A percentile compares a stretch with the other conserved stretches of the same genome.
These are phyloP conservation scores for Anhinga rufa DNA, from an alignment of 2,113 vertebrate genomes.

Conservation along the genomic window DNA sequence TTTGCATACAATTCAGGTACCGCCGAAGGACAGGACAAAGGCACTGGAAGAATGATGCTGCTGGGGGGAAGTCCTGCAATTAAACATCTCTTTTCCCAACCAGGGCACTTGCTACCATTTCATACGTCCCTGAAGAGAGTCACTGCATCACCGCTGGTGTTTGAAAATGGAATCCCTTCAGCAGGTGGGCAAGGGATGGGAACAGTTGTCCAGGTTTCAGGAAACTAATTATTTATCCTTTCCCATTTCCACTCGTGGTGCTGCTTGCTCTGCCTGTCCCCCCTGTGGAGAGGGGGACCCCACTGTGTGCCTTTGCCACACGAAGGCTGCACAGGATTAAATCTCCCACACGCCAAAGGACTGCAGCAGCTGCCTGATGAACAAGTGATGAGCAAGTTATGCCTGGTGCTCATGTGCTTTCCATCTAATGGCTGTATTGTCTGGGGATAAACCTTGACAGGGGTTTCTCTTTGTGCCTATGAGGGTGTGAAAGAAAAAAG, in stretches of 20 bases:
- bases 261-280: background rate
- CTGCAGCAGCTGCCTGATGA: background rate
- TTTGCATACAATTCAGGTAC: background rate
- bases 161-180: background rate
- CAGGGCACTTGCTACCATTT: background rate
- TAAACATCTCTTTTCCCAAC: background rate
- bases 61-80: background rate
- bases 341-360: background rate
- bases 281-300: background rate
- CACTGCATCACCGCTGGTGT: background rate
- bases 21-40: background rate
- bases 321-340: fast-evolving
- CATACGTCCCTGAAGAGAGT: background rate
- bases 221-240: background rate
- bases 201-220: background rate
- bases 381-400: background rate
- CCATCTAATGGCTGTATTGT: background rate
- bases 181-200: background rate
- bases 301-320: fast-evolving
- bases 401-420: background rate
- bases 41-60: background rate
- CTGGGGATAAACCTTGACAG: background rate
- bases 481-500: background rate
- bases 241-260: background rate
- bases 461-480: background rate